Evolutionary conservation across 2,113 vertebrate genomes (phyloP).

Genomic region (Oncorhynchus keta): DNA sequence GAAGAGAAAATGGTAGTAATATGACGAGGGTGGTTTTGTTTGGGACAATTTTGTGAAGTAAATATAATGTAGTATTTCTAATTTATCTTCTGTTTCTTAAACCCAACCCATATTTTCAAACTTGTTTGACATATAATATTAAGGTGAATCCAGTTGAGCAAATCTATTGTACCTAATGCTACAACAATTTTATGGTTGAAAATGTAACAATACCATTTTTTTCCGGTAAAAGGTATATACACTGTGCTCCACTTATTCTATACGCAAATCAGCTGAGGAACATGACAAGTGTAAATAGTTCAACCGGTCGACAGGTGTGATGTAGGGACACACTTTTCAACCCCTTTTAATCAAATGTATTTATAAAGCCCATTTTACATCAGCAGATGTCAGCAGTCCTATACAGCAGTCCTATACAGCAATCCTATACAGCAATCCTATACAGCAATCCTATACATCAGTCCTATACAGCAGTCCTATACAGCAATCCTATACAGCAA

Average conservation of each 20-base stretch:
- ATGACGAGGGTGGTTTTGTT: neutral
- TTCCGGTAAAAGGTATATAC: too few species aligned
- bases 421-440: too few species aligned
- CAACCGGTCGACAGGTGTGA: neutral
- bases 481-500: too few species aligned
- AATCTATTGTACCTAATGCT: neutral
- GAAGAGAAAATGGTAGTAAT: neutral
- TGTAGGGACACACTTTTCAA: neutral
- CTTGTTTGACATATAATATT: neutral
- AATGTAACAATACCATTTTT: too few species aligned
- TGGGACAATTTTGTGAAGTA: neutral
- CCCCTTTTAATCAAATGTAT: neutral
- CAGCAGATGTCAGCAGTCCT: too few species aligned
- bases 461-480: too few species aligned
- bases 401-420: too few species aligned
- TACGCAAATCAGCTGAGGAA: neutral
- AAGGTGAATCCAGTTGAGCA: neutral
- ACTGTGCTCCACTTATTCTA: too few species aligned
- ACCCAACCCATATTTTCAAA: neutral
- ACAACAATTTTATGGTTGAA: neutral
- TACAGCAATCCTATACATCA: too few species aligned
- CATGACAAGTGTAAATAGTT: neutral
- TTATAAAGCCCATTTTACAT: too few species aligned
- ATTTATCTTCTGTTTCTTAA: neutral
- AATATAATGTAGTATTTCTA: neutral